Evolutionary conservation across 2,797 vertebrate species (phyloP).

Genomic region (Muscicapa striata): DNA sequence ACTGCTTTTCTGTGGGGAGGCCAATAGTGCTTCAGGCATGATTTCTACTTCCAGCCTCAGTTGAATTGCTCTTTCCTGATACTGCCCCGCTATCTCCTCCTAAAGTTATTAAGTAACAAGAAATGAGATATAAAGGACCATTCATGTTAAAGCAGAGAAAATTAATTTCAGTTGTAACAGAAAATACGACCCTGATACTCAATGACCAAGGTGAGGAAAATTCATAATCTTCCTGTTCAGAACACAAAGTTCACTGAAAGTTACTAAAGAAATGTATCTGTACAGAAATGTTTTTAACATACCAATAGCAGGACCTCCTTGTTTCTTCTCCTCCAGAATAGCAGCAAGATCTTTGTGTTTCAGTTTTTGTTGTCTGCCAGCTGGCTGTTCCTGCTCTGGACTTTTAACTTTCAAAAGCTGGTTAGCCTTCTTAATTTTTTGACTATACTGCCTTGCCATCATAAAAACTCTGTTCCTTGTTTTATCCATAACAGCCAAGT

Average conservation of each 20-base stretch:
- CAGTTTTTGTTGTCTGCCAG: constrained; percentile 77
- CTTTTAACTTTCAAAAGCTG: constrained; percentile 93
- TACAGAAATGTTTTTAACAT: constrained; percentile 50
- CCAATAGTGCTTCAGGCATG: background rate
- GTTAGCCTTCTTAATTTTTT: constrained; percentile 98
- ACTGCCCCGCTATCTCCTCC: background rate
- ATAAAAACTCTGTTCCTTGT: constrained; percentile 91
- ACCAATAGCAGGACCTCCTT: constrained; percentile 96
- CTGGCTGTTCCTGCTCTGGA: constrained; percentile 86
- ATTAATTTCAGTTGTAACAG: background rate
- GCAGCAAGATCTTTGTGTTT: constrained; percentile 90
- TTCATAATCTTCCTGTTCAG: background rate
- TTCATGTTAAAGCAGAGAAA: background rate
- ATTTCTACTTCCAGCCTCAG: background rate
- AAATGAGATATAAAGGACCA: background rate
- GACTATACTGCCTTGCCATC: constrained; percentile 98
- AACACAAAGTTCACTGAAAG: background rate
- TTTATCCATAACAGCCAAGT: constrained; percentile 84
- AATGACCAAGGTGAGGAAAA: background rate
- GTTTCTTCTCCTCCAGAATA: constrained; percentile 97
- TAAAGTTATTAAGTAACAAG: background rate
- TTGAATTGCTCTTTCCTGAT: background rate
- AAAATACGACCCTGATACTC: background rate
- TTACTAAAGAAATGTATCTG: background rate
- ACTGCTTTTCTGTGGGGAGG: background rate